These are phyloP conservation scores for Lochmaea capreae DNA, from an alignment of 2,888 invertebrate species.

Conservation along the genomic window DNA sequence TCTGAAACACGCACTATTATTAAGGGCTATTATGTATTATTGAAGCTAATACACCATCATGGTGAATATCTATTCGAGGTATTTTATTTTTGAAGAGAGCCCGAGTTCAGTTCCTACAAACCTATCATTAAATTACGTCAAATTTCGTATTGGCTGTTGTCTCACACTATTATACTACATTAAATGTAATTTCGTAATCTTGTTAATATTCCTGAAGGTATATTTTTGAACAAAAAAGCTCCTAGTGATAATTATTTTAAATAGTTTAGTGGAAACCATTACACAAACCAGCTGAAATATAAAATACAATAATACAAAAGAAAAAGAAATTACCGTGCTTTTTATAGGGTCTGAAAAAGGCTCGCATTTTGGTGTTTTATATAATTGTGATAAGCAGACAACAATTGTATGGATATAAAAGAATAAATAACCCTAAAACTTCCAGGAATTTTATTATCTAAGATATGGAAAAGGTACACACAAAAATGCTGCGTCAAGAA, in stretches of 20 bases:
- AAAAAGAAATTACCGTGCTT: neutral
- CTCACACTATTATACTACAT: constrained; percentile 33
- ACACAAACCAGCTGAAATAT: neutral
- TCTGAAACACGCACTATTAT: constrained; percentile 64
- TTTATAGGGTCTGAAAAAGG: neutral
- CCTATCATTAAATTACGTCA: constrained; percentile 63
- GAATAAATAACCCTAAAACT: no score
- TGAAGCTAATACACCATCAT: constrained; percentile 64
- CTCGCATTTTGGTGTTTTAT: no score
- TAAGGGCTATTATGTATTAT: constrained; percentile 67
- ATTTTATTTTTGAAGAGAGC: constrained; percentile 55
- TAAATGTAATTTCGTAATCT: constrained; percentile 37
- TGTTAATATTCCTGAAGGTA: constrained; percentile 30
- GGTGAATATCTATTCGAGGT: constrained; percentile 61
- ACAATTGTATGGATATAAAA: no score
- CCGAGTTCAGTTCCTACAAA: constrained; percentile 50
- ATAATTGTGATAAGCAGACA: no score
- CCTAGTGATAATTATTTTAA: constrained; percentile 23
- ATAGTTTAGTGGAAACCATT: constrained; percentile 12
- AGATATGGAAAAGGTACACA: no score
- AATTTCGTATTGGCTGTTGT: constrained; percentile 54
- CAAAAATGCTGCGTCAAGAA: no score
- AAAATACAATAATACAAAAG: neutral
- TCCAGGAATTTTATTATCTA: no score
- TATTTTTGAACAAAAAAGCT: constrained; percentile 18